Evolutionary conservation across 2,113 vertebrate genomes (phyloP), one percentile per base, ranked within the genome.

Genomic region (Ptilonorhynchus violaceus): DNA sequence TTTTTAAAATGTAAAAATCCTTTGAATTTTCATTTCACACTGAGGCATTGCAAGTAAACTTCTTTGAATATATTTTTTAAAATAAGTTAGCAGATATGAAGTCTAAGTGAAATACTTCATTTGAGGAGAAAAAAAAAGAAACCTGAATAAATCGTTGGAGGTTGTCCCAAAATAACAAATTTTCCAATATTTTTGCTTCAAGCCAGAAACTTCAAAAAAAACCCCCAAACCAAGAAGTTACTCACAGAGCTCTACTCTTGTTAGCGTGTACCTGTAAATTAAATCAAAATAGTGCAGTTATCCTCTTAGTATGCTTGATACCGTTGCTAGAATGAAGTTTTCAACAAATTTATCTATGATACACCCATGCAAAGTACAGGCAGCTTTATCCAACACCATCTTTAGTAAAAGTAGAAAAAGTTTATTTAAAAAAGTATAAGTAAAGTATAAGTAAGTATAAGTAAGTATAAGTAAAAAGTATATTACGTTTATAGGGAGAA

Each of bases 151-250:
- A 41, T 55, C 21, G 81, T 1, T 67, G 41, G 35, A 53, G 7
- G 9, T 52, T 78, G 23, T 55, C 17, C 24, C 52, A 62, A 58
- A 91, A 42, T 47, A 56, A 13, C 7, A 76, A 13, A 22, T 59
- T 50, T 62, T 42, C 31, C n/a, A 15, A 5, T 33, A 21, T 35
- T 63, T 79, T 91, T 73, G 6, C 41, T 68, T 73, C 27, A 33
- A 86, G 24, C 13, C 42, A 84, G 66, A 78, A 79, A 55, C 27
- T 59, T 47, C 4, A 35, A 69, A 44, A 85, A 31, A 58, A 41
- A 1, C 1, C 1, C 3, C 16, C 9, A 64, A 63, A 4, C 0
- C 19, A 66, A 50, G 3, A 10, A 73, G 13, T 41, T 88, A 68
- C 55, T 73, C 46, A 69, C 11, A 92, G 15, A 63, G 4, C 7